Base-by-base conservation (phyloP, 2,888 invertebrate genomes). In the Ophion slaviceki region DNA sequence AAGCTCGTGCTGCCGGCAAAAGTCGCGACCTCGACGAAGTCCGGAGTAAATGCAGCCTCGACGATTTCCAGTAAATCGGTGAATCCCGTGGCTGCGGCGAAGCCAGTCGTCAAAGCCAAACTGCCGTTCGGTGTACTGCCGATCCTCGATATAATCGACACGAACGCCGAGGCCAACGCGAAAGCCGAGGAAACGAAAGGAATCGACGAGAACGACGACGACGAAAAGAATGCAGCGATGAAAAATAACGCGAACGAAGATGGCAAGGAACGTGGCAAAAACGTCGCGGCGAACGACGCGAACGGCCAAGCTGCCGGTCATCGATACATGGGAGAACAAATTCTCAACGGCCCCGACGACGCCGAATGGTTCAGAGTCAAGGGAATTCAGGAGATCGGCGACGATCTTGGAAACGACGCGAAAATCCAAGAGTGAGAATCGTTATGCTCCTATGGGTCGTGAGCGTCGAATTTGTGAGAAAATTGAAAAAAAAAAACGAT, bases 311-410 rank as follows among this genome's bases (percentile, higher is more conserved):
- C 75, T 11, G 66, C 87, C 17, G 84, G 68, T 28, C 75, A 70
- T 36, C 79, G 88, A 62, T 90, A 89, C n/a, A 72, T 83, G 4
- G 92, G 88, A 0, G 91, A 91, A 32, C 90, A 90, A 40, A 82
- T 88, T 20, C 80, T 88, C 5, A 89, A 89, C 28, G 83, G 87
- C 11, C 84, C 88, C 57, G 87, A 87, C 32, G 90, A 90, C 67
- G 86, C 88, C 2, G 82, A 85, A 66, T 90, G 90, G 91, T 88
- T 90, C 75, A 89, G 89, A 71, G 90, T 89, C 17, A 87, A 89
- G 66, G 93, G 93, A 10, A 90, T 93, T 53, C 94, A 94, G 66
- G 94, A 94, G 86, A 89, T 94, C 62, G 94, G 94, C 2, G 94
- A 94, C 10, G 93, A 92, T 76, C 90, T 90, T 3, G 93, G 93